phyloP scores from a whole-genome alignment of 1,140 invertebrate species.

The Drosophila littoralis region DNA sequence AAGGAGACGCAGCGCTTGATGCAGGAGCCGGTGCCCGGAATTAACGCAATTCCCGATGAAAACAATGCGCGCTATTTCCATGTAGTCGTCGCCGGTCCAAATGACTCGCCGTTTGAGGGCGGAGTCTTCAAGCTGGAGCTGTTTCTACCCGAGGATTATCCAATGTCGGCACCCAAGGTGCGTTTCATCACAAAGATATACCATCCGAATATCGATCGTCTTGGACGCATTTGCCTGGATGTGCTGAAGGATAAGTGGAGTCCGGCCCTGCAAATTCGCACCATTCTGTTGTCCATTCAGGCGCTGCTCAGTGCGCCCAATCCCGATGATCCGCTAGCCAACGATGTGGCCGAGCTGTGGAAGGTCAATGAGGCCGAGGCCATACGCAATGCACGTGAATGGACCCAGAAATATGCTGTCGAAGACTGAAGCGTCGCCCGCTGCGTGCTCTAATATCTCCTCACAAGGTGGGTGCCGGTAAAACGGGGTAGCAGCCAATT shows the following conservation, averaged over 20 bases:
- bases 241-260: conserved; percentile 96
- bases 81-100: conserved; percentile 93
- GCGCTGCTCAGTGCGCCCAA: conserved; percentile 97
- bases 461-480: conserved; percentile 9
- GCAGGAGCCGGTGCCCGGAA: conserved; percentile 98
- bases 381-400: conserved; percentile 96
- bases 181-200: conserved; percentile 92
- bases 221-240: conserved; percentile 90
- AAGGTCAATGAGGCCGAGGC: conserved; percentile 93
- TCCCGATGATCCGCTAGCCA: conserved; percentile 97
- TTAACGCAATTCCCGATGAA: conserved; percentile 96
- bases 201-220: conserved; percentile 91
- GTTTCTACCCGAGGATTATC: conserved; percentile 91
- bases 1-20: conserved; percentile 99
- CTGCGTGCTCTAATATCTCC: conserved; percentile 7
- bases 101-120: conserved; percentile 91
- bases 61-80: conserved; percentile 98
- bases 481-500: conserved; percentile 6
- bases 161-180: conserved; percentile 91
- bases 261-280: conserved; percentile 97
- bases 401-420: conserved; percentile 94
- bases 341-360: conserved; percentile 98
- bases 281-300: conserved; percentile 97
- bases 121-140: conserved; percentile 91
- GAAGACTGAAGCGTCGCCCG: conserved; percentile 41